A percentile compares a stretch with the other conserved stretches of the same genome.
These are phyloP conservation scores for Solenopsis invicta DNA, from an alignment of 1,140 invertebrate genomes.

Conservation along the genomic window DNA sequence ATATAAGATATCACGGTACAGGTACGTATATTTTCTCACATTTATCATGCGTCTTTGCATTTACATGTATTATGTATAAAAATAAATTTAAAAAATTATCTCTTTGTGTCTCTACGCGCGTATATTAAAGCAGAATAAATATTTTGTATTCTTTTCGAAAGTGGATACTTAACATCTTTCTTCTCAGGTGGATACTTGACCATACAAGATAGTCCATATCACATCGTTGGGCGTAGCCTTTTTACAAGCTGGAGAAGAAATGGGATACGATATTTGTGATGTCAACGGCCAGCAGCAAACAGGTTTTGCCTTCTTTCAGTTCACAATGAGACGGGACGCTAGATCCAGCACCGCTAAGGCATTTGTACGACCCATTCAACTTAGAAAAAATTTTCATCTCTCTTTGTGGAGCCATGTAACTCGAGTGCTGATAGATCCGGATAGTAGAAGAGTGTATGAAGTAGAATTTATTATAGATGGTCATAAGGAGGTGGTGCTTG, in stretches of 20 bases:
- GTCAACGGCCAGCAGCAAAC: constrained; percentile 94
- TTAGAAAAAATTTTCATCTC: constrained; percentile 92
- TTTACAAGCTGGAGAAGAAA: constrained; percentile 95
- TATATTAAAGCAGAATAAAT: not conserved
- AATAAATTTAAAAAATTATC: no score
- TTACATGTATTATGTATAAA: no score
- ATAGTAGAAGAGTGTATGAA: constrained; percentile 90
- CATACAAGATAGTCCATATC: constrained; percentile 93
- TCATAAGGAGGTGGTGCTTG: constrained; percentile 89
- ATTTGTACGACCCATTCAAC: constrained; percentile 92
- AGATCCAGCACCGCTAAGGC: constrained; percentile 93
- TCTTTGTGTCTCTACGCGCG: no score
- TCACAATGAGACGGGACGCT: constrained; percentile 92
- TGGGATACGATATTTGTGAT: constrained; percentile 94
- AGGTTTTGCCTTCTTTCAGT: constrained; percentile 93
- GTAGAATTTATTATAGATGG: constrained; percentile 93
- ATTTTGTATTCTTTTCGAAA: not conserved
- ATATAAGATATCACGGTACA: constrained; percentile 90
- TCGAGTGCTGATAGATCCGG: constrained; percentile 91
- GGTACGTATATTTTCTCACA: constrained; percentile 85
- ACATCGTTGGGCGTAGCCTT: constrained; percentile 94
- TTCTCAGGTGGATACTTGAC: constrained; percentile 92
- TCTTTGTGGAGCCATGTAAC: constrained; percentile 92
- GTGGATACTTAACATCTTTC: no score
- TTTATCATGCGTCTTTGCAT: no score